These are phyloP conservation scores for Micronycteris hirsuta DNA, from an alignment of 2,113 vertebrate species.

Conservation along the genomic window DNA sequence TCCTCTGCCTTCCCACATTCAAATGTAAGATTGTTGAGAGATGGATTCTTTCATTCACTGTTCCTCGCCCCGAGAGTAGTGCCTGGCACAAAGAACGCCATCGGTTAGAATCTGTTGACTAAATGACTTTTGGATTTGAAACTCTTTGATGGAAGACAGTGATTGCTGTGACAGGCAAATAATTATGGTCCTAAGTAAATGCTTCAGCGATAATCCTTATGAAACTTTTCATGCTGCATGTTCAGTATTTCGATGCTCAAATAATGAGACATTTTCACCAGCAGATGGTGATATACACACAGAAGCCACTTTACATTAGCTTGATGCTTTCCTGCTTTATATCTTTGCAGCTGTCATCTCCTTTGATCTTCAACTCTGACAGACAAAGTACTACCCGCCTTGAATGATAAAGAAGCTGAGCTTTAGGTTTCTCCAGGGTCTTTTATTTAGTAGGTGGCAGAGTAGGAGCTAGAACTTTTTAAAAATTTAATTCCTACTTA, in stretches of 20 bases:
- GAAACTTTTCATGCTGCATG: background rate
- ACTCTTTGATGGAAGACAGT: background rate
- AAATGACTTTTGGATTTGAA: background rate
- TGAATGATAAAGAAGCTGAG: background rate
- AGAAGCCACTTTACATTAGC: background rate
- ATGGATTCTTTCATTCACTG: background rate
- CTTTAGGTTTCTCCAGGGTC: background rate
- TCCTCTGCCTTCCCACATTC: background rate
- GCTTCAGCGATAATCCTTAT: background rate
- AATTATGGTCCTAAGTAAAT: background rate
- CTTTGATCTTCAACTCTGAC: background rate
- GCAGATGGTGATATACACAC: slow-evolving; percentile 65
- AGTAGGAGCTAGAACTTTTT: background rate
- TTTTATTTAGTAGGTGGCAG: slow-evolving; percentile 14
- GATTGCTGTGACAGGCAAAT: background rate
- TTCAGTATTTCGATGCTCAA: background rate
- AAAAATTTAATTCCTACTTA: background rate
- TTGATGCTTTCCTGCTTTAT: background rate
- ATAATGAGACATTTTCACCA: slow-evolving; percentile 39
- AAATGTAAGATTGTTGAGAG: background rate
- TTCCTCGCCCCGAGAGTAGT: background rate
- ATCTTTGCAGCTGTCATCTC: background rate
- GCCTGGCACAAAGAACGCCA: background rate
- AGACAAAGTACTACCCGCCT: background rate
- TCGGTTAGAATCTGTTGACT: background rate